Conservation (phyloP, 2,888 invertebrate genomes). For the Icerya purchasi region DNA sequence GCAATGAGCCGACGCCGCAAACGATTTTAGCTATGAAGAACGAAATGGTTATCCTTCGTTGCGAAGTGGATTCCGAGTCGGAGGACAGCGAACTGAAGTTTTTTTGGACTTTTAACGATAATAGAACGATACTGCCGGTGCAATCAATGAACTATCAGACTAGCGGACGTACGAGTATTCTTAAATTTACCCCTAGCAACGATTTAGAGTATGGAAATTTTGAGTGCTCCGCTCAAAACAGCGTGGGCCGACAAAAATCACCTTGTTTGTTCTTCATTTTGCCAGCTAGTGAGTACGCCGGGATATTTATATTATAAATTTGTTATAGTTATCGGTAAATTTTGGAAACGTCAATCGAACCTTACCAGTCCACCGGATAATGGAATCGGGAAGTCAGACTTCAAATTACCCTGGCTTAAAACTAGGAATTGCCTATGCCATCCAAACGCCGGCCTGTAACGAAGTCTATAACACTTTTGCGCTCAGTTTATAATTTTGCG, state of each 20-base stretch:
- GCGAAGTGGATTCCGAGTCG: conserved; percentile 63
- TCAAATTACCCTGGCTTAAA: too few species aligned
- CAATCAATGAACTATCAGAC: conserved; percentile 33
- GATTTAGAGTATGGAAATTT: conserved; percentile 53
- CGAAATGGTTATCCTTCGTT: conserved; percentile 48
- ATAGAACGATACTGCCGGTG: conserved; percentile 51
- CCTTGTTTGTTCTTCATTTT: conserved; percentile 65
- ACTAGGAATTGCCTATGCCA: too few species aligned
- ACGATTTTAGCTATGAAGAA: conserved; percentile 50
- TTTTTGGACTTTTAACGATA: conserved; percentile 69
- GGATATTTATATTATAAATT: too few species aligned
- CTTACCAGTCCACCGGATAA: too few species aligned
- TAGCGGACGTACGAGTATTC: conserved; percentile 29
- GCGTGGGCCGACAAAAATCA: conserved; percentile 53
- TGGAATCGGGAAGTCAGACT: not conserved
- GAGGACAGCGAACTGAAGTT: conserved; percentile 41
- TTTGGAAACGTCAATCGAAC: too few species aligned
- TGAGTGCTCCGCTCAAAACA: conserved; percentile 72
- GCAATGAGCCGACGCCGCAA: conserved; percentile 43
- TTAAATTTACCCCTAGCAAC: conserved; percentile 34
- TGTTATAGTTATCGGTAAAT: too few species aligned
- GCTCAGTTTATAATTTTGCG: too few species aligned
- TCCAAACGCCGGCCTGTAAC: too few species aligned
- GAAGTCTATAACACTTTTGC: too few species aligned
- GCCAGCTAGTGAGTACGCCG: conserved; percentile 48